Percentiles rank a stretch among this genome's conserved stretches.
Conservation (phyloP, 2,113 vertebrate genomes). For the Dendropsophus ebraccatus region DNA sequence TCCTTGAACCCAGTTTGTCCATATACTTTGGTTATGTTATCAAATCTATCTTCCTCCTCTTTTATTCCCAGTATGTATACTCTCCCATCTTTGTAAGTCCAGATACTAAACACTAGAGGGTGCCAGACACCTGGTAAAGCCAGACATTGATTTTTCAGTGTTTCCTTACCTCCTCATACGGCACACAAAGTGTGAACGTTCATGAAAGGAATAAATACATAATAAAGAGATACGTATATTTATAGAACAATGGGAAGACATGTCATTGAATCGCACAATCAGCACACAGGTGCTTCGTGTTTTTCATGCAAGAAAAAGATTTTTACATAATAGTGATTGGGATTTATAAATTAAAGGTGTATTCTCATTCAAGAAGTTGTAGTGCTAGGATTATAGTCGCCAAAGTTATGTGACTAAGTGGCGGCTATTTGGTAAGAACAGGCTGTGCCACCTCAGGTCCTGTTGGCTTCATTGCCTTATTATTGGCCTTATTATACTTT, state of each 20-base stretch:
- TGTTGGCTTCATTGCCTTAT: too few relatives aligned
- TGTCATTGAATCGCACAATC: not conserved
- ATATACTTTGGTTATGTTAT: too few relatives aligned
- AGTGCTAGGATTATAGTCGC: too few relatives aligned
- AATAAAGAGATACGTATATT: not conserved
- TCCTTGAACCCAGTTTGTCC: too few relatives aligned
- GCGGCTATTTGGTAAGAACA: too few relatives aligned
- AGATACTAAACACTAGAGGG: not conserved
- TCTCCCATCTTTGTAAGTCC: not conserved
- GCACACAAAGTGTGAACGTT: too few relatives aligned
- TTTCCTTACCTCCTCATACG: not conserved
- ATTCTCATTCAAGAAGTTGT: too few relatives aligned
- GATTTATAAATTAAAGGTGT: too few relatives aligned
- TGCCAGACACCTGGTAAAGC: not conserved
- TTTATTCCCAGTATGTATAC: not conserved
- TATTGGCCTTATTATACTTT: too few relatives aligned
- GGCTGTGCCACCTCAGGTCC: too few relatives aligned
- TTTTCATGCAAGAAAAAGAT: not conserved
- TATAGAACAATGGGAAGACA: not conserved
- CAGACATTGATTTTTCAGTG: not conserved
- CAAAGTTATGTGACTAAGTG: too few relatives aligned
- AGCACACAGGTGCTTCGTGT: not conserved
- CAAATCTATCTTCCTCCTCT: not conserved
- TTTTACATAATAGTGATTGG: not conserved
- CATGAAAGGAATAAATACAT: not conserved